Evolutionary conservation across 1,140 invertebrate species (phyloP), one percentile per base, ranked within the genome.

Genomic region (Brachionus angularis): DNA sequence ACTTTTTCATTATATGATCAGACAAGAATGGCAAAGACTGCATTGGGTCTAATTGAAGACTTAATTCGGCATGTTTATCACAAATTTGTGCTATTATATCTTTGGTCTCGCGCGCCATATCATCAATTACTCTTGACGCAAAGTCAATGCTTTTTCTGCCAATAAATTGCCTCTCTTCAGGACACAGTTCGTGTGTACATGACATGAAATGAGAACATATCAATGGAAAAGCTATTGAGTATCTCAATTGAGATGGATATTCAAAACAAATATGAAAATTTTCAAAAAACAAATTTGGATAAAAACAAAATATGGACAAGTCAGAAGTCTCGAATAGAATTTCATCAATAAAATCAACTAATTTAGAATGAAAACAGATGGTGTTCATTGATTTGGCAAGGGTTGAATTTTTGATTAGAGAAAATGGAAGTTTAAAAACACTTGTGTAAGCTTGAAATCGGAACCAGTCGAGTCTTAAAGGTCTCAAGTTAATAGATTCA

Each of bases 231-330:
- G 93, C 91, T 73, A 98, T 91, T 72, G 96, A 96, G 77, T 91
- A 99, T 39, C 94, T 86, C 82, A 96, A 96, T 82, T 97, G 94
- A 21, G 93, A 93, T 25, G 93, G 93, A 81, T 97, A 97, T 81
- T 97, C 93, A 74, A 97, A 84, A 81, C 94, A 97, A 91, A 96
- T 94, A 76, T 96, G 93, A 78, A 97, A 97, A 79, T 97, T 92
- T 78, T 94, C 91, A 78, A 97, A 93, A 83, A 97, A 97, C 78
- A 94, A 89, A 84, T 91, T 91, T 75, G 88, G 94, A 78, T 96
- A 96, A 79, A 98, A 98, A 78, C 91, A 86, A 76, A 47, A 79
- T 72, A 98, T 88, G 0, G 93, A 96, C 5, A 99, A 83, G 84
- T 98, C 95, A 1, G 93, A 96, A 21, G 92, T 94, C 82, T 99